A percentile compares a stretch with the other conserved stretches of the same genome.
phyloP scores from a whole-genome alignment of 1,140 invertebrate species.

The Polyergus mexicanus region DNA sequence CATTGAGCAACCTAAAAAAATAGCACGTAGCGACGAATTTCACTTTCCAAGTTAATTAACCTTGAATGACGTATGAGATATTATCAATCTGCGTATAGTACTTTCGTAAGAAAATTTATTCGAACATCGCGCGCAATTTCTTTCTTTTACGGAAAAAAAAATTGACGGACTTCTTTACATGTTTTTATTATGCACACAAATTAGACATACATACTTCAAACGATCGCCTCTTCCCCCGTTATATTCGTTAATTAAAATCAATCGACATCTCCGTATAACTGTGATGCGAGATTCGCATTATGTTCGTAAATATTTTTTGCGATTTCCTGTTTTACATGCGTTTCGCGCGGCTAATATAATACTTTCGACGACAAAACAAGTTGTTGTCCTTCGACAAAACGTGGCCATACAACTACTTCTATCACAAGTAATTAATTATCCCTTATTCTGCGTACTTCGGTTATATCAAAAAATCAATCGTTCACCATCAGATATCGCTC shows the following conservation, averaged over 20 bases:
- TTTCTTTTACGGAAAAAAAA: neutral
- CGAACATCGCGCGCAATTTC: neutral
- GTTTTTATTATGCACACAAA: neutral
- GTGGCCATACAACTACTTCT: neutral
- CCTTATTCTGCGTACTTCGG: neutral
- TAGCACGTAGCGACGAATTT: constrained; percentile 53
- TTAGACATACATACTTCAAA: neutral
- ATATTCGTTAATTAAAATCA: neutral
- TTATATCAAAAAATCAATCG: neutral
- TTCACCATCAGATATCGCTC: neutral
- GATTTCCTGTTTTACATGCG: neutral
- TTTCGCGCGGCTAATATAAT: neutral
- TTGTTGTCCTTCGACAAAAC: constrained; percentile 30
- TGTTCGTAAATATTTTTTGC: neutral
- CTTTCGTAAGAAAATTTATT: constrained; percentile 54
- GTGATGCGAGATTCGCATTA: neutral
- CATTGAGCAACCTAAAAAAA: constrained; percentile 50
- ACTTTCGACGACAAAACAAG: constrained; percentile 19
- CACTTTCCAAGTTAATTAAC: constrained; percentile 63
- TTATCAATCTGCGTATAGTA: constrained; percentile 32
- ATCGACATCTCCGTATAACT: neutral
- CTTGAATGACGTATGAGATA: constrained; percentile 52
- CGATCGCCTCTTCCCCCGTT: neutral
- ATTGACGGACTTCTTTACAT: neutral
- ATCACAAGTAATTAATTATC: neutral